Conservation (phyloP, 2,797 vertebrate species). For the Mus minutoides region DNA sequence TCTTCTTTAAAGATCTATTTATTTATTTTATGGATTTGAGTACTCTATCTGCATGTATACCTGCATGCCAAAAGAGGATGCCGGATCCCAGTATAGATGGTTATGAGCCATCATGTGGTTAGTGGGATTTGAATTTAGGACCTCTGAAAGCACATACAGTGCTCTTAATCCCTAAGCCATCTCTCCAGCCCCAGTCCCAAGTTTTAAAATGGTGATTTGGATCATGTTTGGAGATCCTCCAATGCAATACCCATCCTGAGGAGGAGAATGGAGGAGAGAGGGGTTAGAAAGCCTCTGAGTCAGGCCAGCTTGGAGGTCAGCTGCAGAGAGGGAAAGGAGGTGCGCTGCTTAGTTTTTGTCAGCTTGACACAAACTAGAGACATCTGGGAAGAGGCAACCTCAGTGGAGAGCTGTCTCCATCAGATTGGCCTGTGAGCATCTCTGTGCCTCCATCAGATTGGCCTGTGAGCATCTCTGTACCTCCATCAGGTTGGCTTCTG, state of each 20-base stretch:
- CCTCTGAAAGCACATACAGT: background rate
- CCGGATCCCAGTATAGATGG: background rate
- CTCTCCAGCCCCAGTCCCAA: background rate
- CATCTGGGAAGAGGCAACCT: background rate
- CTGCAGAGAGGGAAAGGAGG: too few relatives aligned
- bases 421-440: background rate
- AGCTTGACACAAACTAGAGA: background rate
- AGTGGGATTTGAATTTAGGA: background rate
- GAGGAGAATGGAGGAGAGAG: background rate
- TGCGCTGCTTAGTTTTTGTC: background rate
- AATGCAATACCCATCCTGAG: background rate
- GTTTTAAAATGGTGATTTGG: background rate
- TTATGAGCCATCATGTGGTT: background rate
- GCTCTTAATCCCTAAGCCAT: background rate
- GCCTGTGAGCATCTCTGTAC: background rate
- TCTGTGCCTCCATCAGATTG: background rate
- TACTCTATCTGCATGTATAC: background rate
- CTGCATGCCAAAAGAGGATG: background rate
- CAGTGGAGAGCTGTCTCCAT: background rate
- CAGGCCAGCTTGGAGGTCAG: background rate
- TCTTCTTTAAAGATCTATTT: too few relatives aligned
- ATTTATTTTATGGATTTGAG: background rate
- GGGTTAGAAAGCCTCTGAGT: background rate
- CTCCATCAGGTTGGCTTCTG: background rate
- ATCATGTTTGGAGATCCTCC: background rate